These are phyloP conservation scores for Uropetala carovei DNA, from an alignment of 2,888 invertebrate genomes.

Conservation along the genomic window DNA sequence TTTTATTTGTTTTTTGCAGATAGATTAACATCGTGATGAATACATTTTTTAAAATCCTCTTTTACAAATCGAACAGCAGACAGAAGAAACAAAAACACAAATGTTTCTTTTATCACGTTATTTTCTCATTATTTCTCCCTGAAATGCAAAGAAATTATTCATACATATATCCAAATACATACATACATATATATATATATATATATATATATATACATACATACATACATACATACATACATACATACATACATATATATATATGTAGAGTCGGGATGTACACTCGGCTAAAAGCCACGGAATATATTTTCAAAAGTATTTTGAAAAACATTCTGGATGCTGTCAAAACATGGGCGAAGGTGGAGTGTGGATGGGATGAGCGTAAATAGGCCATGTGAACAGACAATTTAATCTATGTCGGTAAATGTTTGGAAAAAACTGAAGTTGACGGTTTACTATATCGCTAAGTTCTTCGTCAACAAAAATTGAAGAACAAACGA, in stretches of 20 bases:
- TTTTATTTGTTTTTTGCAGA: conserved; percentile 53
- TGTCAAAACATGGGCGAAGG: not conserved
- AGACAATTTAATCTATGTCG: not conserved
- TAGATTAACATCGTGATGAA: conserved; percentile 49
- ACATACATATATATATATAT: not conserved
- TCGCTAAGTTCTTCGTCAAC: too few relatives aligned
- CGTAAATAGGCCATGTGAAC: not conserved
- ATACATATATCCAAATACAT: not conserved
- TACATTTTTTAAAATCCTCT: conserved; percentile 23
- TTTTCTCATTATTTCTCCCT: not conserved
- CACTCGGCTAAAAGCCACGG: not conserved
- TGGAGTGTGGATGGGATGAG: not conserved
- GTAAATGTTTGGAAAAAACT: not conserved
- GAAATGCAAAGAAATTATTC: not conserved
- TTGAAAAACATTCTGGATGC: too few relatives aligned
- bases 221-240: not conserved
- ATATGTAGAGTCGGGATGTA: not conserved
- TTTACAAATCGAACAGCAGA: conserved; percentile 23
- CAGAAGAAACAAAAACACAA: conserved; percentile 6
- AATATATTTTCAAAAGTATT: too few relatives aligned
- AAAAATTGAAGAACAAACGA: too few relatives aligned
- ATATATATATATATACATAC: not conserved
- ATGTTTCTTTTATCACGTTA: too few relatives aligned
- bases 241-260: not conserved
- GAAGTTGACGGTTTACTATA: not conserved